Percentiles rank a stretch among this genome's conserved stretches.
Conservation (phyloP, 2,888 invertebrate genomes). For the Opisthograptis luteolata region DNA sequence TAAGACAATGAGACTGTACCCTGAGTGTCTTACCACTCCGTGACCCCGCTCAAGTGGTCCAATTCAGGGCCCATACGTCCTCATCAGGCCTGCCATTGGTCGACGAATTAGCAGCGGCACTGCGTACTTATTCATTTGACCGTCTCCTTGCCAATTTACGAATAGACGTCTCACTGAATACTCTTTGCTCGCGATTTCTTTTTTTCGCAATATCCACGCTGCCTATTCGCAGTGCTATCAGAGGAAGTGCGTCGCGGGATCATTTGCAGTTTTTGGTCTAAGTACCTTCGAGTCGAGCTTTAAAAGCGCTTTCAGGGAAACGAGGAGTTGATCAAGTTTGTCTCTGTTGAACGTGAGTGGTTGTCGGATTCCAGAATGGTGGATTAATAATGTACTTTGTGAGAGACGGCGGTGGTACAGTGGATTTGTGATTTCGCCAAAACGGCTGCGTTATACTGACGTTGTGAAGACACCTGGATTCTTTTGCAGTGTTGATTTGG, state of each 20-base stretch:
- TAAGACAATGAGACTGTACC: conserved; percentile 40
- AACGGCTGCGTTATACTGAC: conserved; percentile 62
- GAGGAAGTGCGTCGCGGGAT: too few relatives aligned
- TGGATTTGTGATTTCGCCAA: conserved; percentile 72
- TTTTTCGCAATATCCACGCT: conserved; percentile 19
- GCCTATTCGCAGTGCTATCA: too few relatives aligned
- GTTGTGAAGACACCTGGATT: conserved; percentile 47
- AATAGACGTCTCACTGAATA: conserved; percentile 51
- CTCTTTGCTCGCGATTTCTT: conserved; percentile 39
- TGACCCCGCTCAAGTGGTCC: conserved; percentile 80
- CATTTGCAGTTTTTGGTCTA: too few relatives aligned
- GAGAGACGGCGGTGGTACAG: conserved; percentile 58
- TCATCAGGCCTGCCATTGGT: conserved; percentile 64
- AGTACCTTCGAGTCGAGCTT: background rate
- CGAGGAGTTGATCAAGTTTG: background rate
- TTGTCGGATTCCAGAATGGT: conserved; percentile 54
- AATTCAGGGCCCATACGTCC: conserved; percentile 65
- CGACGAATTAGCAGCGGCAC: conserved; percentile 70
- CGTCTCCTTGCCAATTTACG: conserved; percentile 74
- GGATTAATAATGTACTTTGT: conserved; percentile 60
- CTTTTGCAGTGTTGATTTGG: conserved; percentile 43
- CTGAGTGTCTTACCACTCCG: conserved; percentile 59
- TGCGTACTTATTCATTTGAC: conserved; percentile 74
- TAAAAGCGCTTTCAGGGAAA: background rate
- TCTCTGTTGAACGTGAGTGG: background rate